These are phyloP conservation scores for Sarcophilus harrisii DNA, from an alignment of 2,797 vertebrate species.

Conservation along the genomic window DNA sequence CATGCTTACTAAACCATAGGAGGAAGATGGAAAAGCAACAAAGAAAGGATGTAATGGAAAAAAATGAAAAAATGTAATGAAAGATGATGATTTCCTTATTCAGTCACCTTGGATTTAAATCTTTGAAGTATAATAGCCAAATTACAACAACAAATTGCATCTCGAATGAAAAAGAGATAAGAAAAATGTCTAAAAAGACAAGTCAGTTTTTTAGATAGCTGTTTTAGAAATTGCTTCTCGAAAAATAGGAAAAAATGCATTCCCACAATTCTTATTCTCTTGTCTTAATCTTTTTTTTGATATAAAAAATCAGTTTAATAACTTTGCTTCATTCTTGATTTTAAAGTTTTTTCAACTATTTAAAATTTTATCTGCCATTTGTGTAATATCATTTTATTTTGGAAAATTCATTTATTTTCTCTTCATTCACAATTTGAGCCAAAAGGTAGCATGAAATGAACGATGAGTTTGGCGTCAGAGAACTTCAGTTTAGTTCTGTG, in stretches of 20 bases:
- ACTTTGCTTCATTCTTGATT: neutral
- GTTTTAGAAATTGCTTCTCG: neutral
- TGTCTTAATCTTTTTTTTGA: neutral
- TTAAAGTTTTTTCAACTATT: neutral
- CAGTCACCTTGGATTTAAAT: neutral
- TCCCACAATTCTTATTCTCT: neutral
- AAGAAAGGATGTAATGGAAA: constrained; percentile 14
- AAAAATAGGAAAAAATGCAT: neutral
- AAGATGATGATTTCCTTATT: constrained; percentile 1
- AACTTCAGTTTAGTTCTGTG: neutral
- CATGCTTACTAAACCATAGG: neutral
- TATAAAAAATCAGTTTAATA: neutral
- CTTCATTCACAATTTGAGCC: neutral
- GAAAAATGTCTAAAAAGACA: neutral
- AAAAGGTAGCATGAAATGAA: neutral
- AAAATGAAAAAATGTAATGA: neutral
- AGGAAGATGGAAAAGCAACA: constrained; percentile 24
- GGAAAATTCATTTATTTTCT: neutral
- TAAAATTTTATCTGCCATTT: neutral
- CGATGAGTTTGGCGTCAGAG: neutral
- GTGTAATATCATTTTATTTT: neutral
- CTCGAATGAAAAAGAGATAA: constrained; percentile 7
- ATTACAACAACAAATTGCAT: neutral
- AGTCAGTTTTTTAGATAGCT: constrained; percentile 32
- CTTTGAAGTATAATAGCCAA: neutral